Evolutionary conservation across 2,888 invertebrate species (phyloP), one percentile per base, ranked within the genome.

Genomic region (Megaustenia siamemsis): DNA sequence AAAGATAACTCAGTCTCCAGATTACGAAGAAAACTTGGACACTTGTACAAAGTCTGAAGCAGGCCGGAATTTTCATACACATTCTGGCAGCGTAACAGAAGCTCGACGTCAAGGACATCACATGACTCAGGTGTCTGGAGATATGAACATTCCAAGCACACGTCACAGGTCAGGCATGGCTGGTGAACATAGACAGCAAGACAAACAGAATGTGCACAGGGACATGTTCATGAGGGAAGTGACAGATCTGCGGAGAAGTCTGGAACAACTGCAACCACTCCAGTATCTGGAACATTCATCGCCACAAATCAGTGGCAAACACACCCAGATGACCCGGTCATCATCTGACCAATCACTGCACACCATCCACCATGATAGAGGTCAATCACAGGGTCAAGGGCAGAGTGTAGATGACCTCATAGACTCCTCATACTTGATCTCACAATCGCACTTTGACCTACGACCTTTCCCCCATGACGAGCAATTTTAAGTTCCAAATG

Each of bases 281-380:
- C 60, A 63, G 6, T 15, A 24, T 45, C 28, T 35, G 49, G 18
- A 24, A 32, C 40, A 38, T 21, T 32, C 49, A 24, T 53, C 60
- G n/a, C 21, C 71, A 28, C 56, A 71, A 1, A 60, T 15, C 40
- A 32, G 21, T 49, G 43, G 38, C 5, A 28, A 53, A 4, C 32
- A 32, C 3, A 35, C 40, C 3, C 71, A 60, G n/a, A 84, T 84
- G 69, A 56, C 38, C 24, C 21, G 83, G 35, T 78, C 83, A 56
- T 71, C 63, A 1, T 84, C 83, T 35, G 83, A 84, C 45, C 83
- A 84, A 35, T 78, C 83, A 18, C 66, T 84, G 6, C 83, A 84
- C 35, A 78, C 71, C 15, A 28, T 79, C 38, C 78, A 69, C 0
- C 28, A 38, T 45, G 78, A 60, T 12, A 21, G 40, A 5, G 56